Base-by-base conservation (phyloP, 35 echinoderm and acorn worm species). In the Lytechinus variegatus region DNA sequence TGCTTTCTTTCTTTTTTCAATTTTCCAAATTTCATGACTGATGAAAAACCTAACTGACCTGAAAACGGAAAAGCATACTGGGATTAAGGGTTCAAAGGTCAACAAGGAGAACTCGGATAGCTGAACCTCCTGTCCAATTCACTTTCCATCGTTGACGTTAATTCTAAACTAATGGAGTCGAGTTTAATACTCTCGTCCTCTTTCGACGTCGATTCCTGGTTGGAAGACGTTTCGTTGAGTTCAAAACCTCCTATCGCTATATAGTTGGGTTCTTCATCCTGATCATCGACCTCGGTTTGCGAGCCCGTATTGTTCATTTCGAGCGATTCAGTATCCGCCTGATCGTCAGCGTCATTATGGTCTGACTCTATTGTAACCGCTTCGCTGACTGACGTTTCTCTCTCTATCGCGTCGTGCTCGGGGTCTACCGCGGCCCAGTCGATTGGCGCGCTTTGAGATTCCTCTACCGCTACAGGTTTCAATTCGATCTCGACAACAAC, bases 191-290 rank as follows among this genome's bases (percentile, higher is more conserved):
- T 9, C 7, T 33, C 88, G 13, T 21, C 66, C 19, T 79, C 29
- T 52, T 90, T 54, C 88, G 52, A 90, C 88, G 29, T 12, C 88
- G 88, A 52, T 44, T 28, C 88, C 14, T 54, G 27, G 52, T 51
- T 90, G 88, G 88, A 54, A 44, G 88, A 90, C 33, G n/a, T 14
- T 52, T 28, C 88, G 2, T 90, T 54, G 10, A 90, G 28, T 21
- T 90, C 88, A 90, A 90, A 90, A 90, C 52, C 29, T 52, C 27
- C 88, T 52, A 90, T 90, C 16, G 27, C 88, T 52, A 90, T 54
- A 21, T 90, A 52, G 52, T 90, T 12, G 11, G 88, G 52, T 54
- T 90, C 88, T 2, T 8, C 66, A n/a, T 79, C 66, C 24, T 90
- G 28, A 4, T 8, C 66, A n/a, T 79, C 66, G 66, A 79, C 21